Base-by-base conservation (phyloP, 2,113 vertebrate genomes). In the Lethenteron reissneri region DNA sequence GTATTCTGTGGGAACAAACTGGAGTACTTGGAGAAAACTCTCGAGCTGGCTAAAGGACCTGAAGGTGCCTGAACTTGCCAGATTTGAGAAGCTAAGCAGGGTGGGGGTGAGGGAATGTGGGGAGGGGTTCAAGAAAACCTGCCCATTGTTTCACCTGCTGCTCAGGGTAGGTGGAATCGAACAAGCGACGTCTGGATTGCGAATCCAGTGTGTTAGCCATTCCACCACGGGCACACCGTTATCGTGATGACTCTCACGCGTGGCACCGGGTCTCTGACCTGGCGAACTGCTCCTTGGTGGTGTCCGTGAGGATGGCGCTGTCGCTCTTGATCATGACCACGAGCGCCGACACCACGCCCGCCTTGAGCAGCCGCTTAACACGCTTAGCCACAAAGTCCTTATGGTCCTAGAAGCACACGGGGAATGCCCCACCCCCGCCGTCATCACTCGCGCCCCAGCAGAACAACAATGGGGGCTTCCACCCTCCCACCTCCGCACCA, bases 291-390 rank as follows among this genome's bases (percentile, higher is more conserved):
- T 97, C 90, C 75, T 91, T 99, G 75, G 85, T 95, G 80, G 92
- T 88, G 77, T 95, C 84, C 0, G 92, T 99, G 75, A 96, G 79
- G 57, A 96, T 83, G 62, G 84, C 81, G 57, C 74, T 95, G 78
- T 97, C 94, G 0, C 83, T 87, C 76, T 88, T 95, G 73, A 99
- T 86, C 94, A 97, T 99, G 77, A 90, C 89, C 60, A 85, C 76
- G 71, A 99, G 79, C 2, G 87, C 83, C 1, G 90, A 97, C 41
- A 78, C 87, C 19, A 96, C 79, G 0, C 89, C 89, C 0, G 84
- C 85, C 75, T 94, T 89, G 77, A 99, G 80, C 70, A 97, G 71
- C 71, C 81, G 81, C 72, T 94, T 92, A 73, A 97, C 88, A 58
- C 92, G 80, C 73, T 79, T 85, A 57, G 82, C 79, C 71, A 97